Evolutionary conservation across 2,113 vertebrate species (phyloP), one percentile per base, ranked within the genome.

Genomic region (Eubucco bourcierii): DNA sequence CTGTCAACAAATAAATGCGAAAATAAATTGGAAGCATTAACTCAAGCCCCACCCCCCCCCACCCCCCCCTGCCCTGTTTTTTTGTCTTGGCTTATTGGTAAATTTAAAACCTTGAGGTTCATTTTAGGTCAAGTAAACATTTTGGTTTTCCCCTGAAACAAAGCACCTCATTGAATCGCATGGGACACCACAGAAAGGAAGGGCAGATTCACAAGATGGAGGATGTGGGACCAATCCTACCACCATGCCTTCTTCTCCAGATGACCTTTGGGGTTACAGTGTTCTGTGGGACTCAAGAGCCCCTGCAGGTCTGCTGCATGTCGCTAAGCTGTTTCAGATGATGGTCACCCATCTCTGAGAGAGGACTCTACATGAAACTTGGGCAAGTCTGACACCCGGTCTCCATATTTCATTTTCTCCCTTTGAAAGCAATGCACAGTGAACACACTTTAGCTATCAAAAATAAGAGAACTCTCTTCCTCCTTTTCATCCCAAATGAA

Each of bases 181-280:
- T 0, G 6, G 76, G 71, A 52, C 2, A 5, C 13, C 63, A 6
- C 33, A 20, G 74, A 65, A 63, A 73, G 84, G 74, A 79, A 66
- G 19, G 60, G 46, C 25, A 46, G 64, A 83, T 37, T 33, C 68
- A 74, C 52, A 47, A 80, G 61, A 78, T 33, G 80, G 84, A 92
- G 74, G 33, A 60, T 1, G 3, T 2, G 2, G n/a, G 34, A 27
- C 65, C 27, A 59, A 5, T 33, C 21, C 6, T 0, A 2, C 12
- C 11, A 2, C 79, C 0, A 0, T 2, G 3, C 39, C 2, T 7
- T 15, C 24, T 74, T 60, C 1, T 1, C 68, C 52, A 0, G 0
- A 4, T 0, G 2, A 29, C 23, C 23, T 12, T 0, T 46, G 0
- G 7, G 23, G 20, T 50, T 58, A 13, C 1, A 1, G 4, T 20